Percentiles rank a stretch among this genome's conserved stretches.
These are phyloP conservation scores for Romanogobio albipinnatus DNA, from an alignment of 2,113 vertebrate genomes.

Conservation along the genomic window DNA sequence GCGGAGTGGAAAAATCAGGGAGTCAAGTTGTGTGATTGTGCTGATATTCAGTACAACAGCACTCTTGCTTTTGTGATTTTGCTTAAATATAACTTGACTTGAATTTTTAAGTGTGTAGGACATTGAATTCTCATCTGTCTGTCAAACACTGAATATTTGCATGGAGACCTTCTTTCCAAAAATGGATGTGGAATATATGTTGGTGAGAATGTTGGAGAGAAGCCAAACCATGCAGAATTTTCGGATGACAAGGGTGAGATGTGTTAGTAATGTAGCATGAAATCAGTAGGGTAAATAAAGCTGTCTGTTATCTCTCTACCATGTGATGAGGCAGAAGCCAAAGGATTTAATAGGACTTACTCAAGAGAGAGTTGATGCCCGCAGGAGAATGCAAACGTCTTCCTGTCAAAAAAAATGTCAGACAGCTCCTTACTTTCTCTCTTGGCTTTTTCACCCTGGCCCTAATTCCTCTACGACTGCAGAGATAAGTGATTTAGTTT, in stretches of 20 bases:
- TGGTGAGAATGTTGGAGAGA: constrained; percentile 23
- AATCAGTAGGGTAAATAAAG: constrained; percentile 71
- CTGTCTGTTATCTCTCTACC: constrained; percentile 65
- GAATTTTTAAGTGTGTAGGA: not conserved
- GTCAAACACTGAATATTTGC: constrained; percentile 29
- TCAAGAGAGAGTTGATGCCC: constrained; percentile 58
- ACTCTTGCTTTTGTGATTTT: constrained; percentile 1
- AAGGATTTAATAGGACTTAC: constrained; percentile 62
- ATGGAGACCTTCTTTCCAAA: not conserved
- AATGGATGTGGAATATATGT: not conserved
- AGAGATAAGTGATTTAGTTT: constrained; percentile 43
- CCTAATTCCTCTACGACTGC: constrained; percentile 35
- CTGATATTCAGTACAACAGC: not conserved
- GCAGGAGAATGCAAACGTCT: constrained; percentile 59
- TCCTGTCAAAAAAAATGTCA: constrained; percentile 56
- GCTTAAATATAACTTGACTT: not conserved
- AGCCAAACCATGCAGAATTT: constrained; percentile 45
- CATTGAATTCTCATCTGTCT: constrained; percentile 40
- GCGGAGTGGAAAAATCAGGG: not conserved
- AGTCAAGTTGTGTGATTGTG: not conserved
- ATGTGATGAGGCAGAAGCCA: constrained; percentile 64
- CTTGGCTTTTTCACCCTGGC: constrained; percentile 36
- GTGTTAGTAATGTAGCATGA: constrained; percentile 64
- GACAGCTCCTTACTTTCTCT: constrained; percentile 39
- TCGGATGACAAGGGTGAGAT: constrained; percentile 50